phyloP scores from a whole-genome alignment of 2,113 vertebrate species.

The Solea solea region DNA sequence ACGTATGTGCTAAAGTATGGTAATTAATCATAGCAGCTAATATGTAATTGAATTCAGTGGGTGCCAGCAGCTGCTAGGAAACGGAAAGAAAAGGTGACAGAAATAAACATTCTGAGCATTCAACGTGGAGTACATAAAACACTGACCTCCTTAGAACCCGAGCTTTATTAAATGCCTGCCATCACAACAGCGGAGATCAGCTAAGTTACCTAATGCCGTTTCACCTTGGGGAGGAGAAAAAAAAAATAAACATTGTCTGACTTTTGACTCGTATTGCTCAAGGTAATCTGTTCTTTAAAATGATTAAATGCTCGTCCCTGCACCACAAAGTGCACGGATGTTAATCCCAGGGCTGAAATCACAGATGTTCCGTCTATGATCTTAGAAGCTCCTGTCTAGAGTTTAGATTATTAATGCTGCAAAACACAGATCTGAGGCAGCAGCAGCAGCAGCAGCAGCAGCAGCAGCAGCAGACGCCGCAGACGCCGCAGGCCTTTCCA shows the following conservation, averaged over 20 bases:
- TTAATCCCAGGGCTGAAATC: constrained; percentile 52
- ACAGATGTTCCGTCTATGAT: constrained; percentile 36
- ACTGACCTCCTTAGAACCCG: too few relatives aligned
- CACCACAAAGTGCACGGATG: constrained; percentile 24
- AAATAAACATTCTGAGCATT: too few relatives aligned
- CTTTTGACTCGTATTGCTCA: constrained; percentile 64
- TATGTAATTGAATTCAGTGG: too few relatives aligned
- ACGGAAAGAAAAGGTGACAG: too few relatives aligned
- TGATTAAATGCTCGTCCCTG: constrained; percentile 58
- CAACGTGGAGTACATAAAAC: too few relatives aligned
- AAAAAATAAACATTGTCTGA: constrained; percentile 58
- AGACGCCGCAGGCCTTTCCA: not conserved
- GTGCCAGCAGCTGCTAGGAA: too few relatives aligned
- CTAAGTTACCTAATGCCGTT: not conserved
- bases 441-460: not conserved
- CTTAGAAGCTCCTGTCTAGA: constrained; percentile 26
- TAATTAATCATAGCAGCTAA: too few relatives aligned
- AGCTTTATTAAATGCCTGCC: too few relatives aligned
- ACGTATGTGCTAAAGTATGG: too few relatives aligned
- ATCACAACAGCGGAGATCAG: not conserved
- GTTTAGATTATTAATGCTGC: constrained; percentile 19
- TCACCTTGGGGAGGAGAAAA: constrained; percentile 20
- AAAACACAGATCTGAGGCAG: not conserved
- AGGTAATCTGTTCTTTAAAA: constrained; percentile 66
- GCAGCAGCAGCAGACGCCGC: not conserved